These are phyloP conservation scores for Myotis findleyi DNA, from an alignment of 2,797 vertebrate genomes.

Conservation along the genomic window DNA sequence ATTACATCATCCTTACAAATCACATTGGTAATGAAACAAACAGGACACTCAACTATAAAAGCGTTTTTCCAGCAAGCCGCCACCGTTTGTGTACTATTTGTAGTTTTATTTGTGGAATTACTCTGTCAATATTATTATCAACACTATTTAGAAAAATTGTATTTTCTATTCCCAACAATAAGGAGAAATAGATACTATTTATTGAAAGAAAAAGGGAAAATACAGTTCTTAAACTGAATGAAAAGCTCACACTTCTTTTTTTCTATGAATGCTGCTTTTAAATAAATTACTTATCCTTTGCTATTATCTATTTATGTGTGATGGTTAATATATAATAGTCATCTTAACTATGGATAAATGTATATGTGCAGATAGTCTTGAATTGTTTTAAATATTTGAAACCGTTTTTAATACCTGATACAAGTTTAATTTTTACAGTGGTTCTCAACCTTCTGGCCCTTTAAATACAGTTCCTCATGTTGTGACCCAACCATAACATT, in stretches of 20 bases:
- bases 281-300: not conserved
- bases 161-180: conserved; percentile 61
- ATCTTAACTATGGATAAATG: conserved; percentile 2
- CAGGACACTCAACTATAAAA: conserved; percentile 65
- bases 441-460: no score
- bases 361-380: conserved; percentile 17
- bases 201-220: not conserved
- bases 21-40: conserved; percentile 78
- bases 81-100: conserved; percentile 66
- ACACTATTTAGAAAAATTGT: conserved; percentile 74
- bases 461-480: no score
- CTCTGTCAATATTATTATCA: conserved; percentile 75
- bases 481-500: no score
- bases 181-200: conserved; percentile 46
- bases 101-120: conserved; percentile 75
- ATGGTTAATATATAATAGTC: not conserved
- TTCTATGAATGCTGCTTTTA: not conserved
- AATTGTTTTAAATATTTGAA: conserved; percentile 56
- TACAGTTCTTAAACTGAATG: conserved; percentile 36
- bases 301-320: not conserved
- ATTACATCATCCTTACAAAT: conserved; percentile 79
- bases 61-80: conserved; percentile 62
- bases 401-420: not conserved
- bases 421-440: conserved; percentile 13
- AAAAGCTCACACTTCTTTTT: not conserved